Conservation (phyloP, 2,797 vertebrate genomes). For the Premnoplex brunnescens region DNA sequence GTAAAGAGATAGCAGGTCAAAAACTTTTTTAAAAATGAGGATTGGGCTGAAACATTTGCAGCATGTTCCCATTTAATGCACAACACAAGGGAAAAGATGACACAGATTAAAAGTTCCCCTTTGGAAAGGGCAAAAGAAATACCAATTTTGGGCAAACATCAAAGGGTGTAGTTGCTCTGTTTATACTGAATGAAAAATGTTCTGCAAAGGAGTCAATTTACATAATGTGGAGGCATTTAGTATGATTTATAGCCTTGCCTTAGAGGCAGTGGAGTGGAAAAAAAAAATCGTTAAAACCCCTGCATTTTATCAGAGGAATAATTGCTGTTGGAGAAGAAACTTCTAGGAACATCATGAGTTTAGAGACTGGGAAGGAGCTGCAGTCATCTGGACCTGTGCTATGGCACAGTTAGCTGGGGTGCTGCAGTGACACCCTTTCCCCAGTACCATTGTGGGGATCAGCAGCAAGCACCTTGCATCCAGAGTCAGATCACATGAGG, state of each 20-base stretch:
- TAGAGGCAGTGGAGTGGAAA: neutral
- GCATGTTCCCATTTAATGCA: neutral
- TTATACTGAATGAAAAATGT: slow-evolving; percentile 30
- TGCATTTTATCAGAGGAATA: slow-evolving; percentile 1
- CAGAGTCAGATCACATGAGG: neutral
- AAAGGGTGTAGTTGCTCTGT: slow-evolving; percentile 17
- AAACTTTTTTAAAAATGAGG: neutral
- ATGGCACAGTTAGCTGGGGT: neutral
- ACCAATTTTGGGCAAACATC: neutral
- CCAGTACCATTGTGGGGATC: neutral
- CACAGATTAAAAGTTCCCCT: neutral
- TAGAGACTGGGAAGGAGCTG: neutral
- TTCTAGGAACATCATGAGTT: neutral
- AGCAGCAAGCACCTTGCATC: neutral
- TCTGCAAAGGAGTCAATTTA: slow-evolving; percentile 30
- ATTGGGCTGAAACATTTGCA: neutral
- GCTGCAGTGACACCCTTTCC: neutral
- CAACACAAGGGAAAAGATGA: neutral
- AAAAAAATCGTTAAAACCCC: neutral
- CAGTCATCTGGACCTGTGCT: fast-evolving
- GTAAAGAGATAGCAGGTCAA: neutral
- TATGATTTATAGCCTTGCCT: slow-evolving; percentile 45
- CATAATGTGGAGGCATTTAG: slow-evolving; percentile 34
- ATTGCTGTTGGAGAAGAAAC: neutral
- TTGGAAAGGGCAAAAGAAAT: slow-evolving; percentile 7